Conservation (phyloP, 2,888 invertebrate species). For the Platerodrilus igneus region DNA sequence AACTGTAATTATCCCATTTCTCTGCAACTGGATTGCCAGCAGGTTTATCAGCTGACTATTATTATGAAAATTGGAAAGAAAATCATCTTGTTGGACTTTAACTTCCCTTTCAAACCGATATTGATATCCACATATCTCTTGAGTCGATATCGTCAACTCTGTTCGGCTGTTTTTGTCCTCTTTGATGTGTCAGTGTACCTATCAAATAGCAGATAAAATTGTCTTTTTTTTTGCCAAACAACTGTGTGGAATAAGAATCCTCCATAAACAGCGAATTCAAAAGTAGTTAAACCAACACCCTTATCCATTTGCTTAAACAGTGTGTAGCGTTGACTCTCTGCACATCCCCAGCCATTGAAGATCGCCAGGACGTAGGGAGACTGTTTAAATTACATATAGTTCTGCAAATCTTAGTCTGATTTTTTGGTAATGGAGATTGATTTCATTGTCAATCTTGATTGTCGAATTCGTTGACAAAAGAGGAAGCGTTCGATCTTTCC, state of each 20-base stretch:
- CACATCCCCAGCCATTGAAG: not conserved
- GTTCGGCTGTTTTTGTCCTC: not conserved
- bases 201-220: not conserved
- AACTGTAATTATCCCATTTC: conserved; percentile 1
- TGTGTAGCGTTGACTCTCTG: not conserved
- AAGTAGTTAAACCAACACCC: too few species aligned
- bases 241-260: not conserved
- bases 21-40: too few species aligned
- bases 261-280: not conserved
- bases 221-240: not conserved
- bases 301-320: too few species aligned
- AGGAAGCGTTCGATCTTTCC: not conserved
- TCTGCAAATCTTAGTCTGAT: too few species aligned
- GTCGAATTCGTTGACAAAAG: not conserved
- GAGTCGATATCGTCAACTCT: conserved; percentile 6
- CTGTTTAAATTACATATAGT: too few species aligned
- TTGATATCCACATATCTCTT: conserved; percentile 1
- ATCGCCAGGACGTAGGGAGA: not conserved
- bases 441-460: too few species aligned
- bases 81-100: not conserved
- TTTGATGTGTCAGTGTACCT: conserved; percentile 2
- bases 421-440: too few species aligned
- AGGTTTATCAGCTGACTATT: conserved; percentile 4
- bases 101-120: conserved; percentile 6
- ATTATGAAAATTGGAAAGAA: conserved; percentile 1